Percentiles rank a stretch among this genome's conserved stretches.
phyloP scores from a whole-genome alignment of 2,888 invertebrate species.

The Ennomos fuscantarius region DNA sequence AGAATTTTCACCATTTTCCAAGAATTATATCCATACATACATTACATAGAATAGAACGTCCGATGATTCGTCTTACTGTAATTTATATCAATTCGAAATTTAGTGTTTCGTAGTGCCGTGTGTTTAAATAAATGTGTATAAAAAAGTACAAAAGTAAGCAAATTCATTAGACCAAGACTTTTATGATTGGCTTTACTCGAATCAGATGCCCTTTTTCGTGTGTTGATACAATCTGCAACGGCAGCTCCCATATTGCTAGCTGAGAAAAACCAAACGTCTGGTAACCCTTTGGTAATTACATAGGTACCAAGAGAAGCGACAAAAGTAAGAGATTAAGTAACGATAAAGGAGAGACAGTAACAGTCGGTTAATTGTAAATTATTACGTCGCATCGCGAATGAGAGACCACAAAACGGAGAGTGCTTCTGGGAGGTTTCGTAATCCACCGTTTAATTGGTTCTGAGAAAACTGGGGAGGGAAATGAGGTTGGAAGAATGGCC shows the following conservation, averaged over 20 bases:
- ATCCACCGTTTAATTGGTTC: slow-evolving; percentile 16
- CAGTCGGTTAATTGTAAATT: slow-evolving; percentile 26
- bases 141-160: too few relatives aligned
- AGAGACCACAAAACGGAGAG: slow-evolving; percentile 11
- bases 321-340: slow-evolving; percentile 21
- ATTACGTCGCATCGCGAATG: slow-evolving; percentile 16
- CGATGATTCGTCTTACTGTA: too few relatives aligned
- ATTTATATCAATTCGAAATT: too few relatives aligned
- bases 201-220: too few relatives aligned
- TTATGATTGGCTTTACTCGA: too few relatives aligned
- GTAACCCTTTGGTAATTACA: slow-evolving; percentile 11
- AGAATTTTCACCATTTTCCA: too few relatives aligned
- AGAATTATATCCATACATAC: too few relatives aligned
- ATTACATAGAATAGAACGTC: too few relatives aligned
- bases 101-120: too few relatives aligned
- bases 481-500: not conserved
- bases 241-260: not conserved
- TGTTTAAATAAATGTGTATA: too few relatives aligned
- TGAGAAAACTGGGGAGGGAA: slow-evolving; percentile 1
- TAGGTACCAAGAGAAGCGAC: slow-evolving; percentile 18
- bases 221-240: too few relatives aligned
- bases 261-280: slow-evolving; percentile 1
- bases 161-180: too few relatives aligned
- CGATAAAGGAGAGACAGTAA: slow-evolving; percentile 14
- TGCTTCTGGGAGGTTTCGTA: slow-evolving; percentile 11